These are phyloP conservation scores for Andrena chrysosceles DNA, from an alignment of 2,888 invertebrate species.

Conservation along the genomic window DNA sequence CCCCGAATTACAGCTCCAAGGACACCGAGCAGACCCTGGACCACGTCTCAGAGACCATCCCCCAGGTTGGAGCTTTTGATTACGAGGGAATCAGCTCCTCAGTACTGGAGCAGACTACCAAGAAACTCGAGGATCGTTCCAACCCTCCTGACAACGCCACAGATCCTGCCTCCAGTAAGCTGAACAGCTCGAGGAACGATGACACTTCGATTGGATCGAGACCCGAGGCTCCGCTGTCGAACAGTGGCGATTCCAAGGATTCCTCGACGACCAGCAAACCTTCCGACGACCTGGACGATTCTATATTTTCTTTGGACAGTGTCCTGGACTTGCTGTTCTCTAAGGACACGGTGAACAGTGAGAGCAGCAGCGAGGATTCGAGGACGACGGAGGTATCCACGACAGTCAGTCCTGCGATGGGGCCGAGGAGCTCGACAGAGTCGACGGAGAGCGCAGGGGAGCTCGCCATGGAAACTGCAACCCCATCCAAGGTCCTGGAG, in stretches of 20 bases:
- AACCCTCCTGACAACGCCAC: background rate
- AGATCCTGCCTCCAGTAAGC: background rate
- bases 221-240: background rate
- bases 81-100: conserved; percentile 13
- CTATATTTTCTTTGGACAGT: conserved; percentile 87
- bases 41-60: conserved; percentile 19
- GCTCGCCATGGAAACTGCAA: conserved; percentile 50
- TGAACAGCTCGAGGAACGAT: conserved; percentile 19
- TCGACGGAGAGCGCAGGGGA: conserved; percentile 23
- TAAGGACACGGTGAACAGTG: conserved; percentile 43
- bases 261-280: conserved; percentile 9
- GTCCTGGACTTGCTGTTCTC: conserved; percentile 88
- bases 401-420: conserved; percentile 14
- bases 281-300: conserved; percentile 84
- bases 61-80: conserved; percentile 2
- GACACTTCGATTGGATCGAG: background rate
- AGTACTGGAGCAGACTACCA: background rate
- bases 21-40: conserved; percentile 25
- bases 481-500: conserved; percentile 68
- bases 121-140: conserved; percentile 23
- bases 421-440: background rate
- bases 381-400: background rate
- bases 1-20: conserved; percentile 35
- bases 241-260: background rate
- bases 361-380: conserved; percentile 74